Evolutionary conservation across 1,140 invertebrate genomes (phyloP).

Genomic region (Macrobrachium nipponense): DNA sequence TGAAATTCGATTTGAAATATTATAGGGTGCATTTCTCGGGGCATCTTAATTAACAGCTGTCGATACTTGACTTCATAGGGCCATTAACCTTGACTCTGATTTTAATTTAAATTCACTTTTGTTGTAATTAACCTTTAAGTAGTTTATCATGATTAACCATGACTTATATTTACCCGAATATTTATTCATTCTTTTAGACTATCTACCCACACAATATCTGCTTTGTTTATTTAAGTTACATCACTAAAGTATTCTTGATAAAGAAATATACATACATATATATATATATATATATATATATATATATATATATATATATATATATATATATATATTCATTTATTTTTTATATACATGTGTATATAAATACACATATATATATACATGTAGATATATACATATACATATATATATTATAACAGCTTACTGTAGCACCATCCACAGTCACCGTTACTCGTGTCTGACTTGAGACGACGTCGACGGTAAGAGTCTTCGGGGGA

Average conservation of each 20-base stretch:
- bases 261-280: neutral
- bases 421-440: slow-evolving; percentile 74
- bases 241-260: neutral
- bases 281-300: slow-evolving; percentile 1
- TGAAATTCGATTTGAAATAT: too few relatives aligned
- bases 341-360: too few relatives aligned
- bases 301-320: slow-evolving; percentile 22
- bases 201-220: neutral
- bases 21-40: too few relatives aligned
- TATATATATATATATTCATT: slow-evolving; percentile 29
- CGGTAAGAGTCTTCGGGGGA: slow-evolving; percentile 68
- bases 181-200: neutral
- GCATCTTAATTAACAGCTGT: too few relatives aligned
- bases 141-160: too few relatives aligned
- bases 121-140: too few relatives aligned
- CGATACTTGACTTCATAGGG: too few relatives aligned
- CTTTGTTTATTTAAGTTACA: neutral
- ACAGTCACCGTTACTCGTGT: slow-evolving; percentile 73
- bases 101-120: too few relatives aligned
- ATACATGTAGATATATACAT: too few relatives aligned
- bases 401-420: neutral
- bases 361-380: neutral
- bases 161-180: too few relatives aligned
- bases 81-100: too few relatives aligned
- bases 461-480: slow-evolving; percentile 75